Base-by-base conservation (phyloP, 2,797 vertebrate species). In the Oreonectes daqikongensis region DNA sequence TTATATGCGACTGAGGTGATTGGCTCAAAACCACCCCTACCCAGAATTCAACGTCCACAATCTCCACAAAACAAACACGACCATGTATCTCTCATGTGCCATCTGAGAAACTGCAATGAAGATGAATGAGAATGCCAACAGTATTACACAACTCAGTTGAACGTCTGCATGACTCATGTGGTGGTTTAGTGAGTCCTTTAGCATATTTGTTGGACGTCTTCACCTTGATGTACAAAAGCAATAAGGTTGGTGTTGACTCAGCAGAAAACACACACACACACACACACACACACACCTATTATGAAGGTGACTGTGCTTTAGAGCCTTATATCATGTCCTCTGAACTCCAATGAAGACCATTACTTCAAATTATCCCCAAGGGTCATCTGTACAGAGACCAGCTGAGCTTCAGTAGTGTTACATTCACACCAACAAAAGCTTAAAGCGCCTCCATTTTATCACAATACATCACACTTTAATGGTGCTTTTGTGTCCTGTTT, bases 281-380 rank as follows among this genome's bases (percentile, higher is more conserved):
- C 72, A 52, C 42, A 20, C 69, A 46, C 42, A 40, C 32, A 53
- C 26, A 17, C 17, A 55, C 5, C 48, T 66, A 50, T 74, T 46
- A 50, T 11, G 14, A 80, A 70, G 35, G 64, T 78, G 83, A 78
- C 67, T 65, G 17, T 61, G 24, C 72, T 63, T 46, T 48, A 70
- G 68, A 64, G 77, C 30, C 26, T 59, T 60, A 48, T 68, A 71
- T 79, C 79, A 40, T n/a, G 67, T 69, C 72, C 75, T 73, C 32
- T 68, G 63, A 28, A 65, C 55, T 28, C 46, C 78, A 80, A 82
- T 80, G 67, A 81, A 75, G 46, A 20, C 72, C 81, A 82, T 80
- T 77, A 84, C 78, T 83, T 50, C 40, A 70, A 69, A 82, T 82
- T 66, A 81, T 40, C 75, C 72, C 52, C 42, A 59, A 74, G 80